Percentiles rank a stretch among this genome's conserved stretches.
phyloP scores from a whole-genome alignment of 2,113 vertebrate species.

The Lagopus leucura region DNA sequence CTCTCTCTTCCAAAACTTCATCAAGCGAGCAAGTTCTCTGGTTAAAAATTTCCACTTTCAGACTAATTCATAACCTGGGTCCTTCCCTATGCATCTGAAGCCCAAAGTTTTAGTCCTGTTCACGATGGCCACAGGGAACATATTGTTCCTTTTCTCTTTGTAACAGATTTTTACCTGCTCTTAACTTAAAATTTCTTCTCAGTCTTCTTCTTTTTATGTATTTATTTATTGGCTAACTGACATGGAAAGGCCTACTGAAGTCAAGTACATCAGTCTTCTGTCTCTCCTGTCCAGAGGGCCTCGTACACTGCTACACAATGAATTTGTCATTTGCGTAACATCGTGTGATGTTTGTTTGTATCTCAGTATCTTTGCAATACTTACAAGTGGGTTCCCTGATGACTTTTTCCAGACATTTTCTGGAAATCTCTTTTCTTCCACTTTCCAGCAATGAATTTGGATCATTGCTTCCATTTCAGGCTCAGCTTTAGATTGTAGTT shows the following conservation, averaged over 20 bases:
- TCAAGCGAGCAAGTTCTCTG: background rate
- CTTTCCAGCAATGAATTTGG: background rate
- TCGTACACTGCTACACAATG: background rate
- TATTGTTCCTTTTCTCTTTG: background rate
- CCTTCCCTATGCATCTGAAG: background rate
- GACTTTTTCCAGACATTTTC: background rate
- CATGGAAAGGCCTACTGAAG: background rate
- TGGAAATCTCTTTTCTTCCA: background rate
- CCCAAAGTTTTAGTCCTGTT: background rate
- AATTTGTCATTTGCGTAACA: background rate
- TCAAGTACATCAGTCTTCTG: background rate
- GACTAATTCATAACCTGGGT: accelerated
- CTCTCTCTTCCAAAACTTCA: background rate
- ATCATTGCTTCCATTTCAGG: background rate
- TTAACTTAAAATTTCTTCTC: background rate
- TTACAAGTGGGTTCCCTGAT: background rate
- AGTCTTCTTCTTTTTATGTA: background rate
- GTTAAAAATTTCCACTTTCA: background rate
- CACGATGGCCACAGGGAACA: background rate
- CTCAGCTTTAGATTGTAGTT: background rate
- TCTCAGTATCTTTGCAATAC: background rate
- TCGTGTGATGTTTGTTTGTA: background rate
- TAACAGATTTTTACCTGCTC: background rate
- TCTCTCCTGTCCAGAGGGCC: background rate
- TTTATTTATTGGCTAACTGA: background rate